A percentile compares a stretch with the other conserved stretches of the same genome.
These are phyloP conservation scores for Hippocampus zosterae DNA, from an alignment of 2,113 vertebrate species.

Conservation along the genomic window DNA sequence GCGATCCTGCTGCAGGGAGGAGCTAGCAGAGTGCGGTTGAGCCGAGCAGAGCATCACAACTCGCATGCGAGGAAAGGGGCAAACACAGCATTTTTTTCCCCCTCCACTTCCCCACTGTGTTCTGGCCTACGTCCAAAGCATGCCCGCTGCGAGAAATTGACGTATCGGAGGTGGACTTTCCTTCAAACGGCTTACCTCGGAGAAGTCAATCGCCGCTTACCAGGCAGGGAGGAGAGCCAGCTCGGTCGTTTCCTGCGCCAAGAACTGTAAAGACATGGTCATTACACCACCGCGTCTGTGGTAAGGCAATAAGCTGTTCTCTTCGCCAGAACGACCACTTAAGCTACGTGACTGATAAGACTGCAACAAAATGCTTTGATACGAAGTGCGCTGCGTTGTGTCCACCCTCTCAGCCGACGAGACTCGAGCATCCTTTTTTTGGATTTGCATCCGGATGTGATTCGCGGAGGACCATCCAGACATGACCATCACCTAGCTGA, in stretches of 20 bases:
- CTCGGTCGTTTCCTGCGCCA: slow-evolving; percentile 72
- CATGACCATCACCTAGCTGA: slow-evolving; percentile 41
- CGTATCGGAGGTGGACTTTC: slow-evolving; percentile 11
- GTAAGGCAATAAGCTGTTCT: slow-evolving; percentile 47
- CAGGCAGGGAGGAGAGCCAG: slow-evolving; percentile 49
- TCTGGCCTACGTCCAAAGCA: neutral
- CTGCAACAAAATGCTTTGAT: neutral
- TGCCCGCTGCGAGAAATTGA: neutral
- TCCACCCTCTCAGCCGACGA: neutral
- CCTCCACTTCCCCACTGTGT: slow-evolving; percentile 40
- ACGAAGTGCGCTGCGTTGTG: neutral
- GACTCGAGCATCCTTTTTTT: slow-evolving; percentile 18
- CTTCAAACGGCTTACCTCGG: slow-evolving; percentile 24
- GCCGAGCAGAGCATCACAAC: slow-evolving; percentile 61
- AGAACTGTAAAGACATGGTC: slow-evolving; percentile 65
- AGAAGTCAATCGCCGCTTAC: slow-evolving; percentile 29
- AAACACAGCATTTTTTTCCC: slow-evolving; percentile 54
- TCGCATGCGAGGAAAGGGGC: slow-evolving; percentile 67
- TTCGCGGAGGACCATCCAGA: slow-evolving; percentile 53
- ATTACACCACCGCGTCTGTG: slow-evolving; percentile 53
- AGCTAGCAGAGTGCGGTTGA: slow-evolving; percentile 62
- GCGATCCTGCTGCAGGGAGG: slow-evolving; percentile 75
- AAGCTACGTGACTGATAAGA: too few relatives aligned
- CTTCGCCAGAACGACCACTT: neutral
- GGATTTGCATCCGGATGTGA: slow-evolving; percentile 50